phyloP scores from a whole-genome alignment of 2,888 invertebrate species.

The Sarcophaga variegata region DNA sequence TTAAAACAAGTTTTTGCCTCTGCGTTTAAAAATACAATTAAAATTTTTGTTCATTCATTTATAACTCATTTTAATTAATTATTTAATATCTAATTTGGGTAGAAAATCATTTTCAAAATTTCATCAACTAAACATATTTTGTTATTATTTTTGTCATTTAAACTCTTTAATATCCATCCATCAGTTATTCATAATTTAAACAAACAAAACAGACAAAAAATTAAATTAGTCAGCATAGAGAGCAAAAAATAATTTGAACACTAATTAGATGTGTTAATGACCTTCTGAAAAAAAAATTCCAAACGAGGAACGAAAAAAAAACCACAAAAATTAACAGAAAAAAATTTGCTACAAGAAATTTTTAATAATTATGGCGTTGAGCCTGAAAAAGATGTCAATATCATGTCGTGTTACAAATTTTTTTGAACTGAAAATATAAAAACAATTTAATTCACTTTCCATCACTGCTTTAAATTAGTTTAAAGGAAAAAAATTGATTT shows the following conservation, averaged over 20 bases:
- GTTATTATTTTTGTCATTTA: neutral
- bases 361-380: slow-evolving; percentile 18
- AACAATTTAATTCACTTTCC: too few relatives aligned
- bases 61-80: too few relatives aligned
- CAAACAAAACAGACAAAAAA: neutral
- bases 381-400: slow-evolving; percentile 50
- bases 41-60: too few relatives aligned
- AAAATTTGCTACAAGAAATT: slow-evolving; percentile 8
- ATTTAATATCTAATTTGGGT: neutral
- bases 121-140: neutral
- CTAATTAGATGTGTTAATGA: slow-evolving; percentile 53
- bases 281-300: slow-evolving; percentile 28
- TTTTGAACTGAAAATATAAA: neutral
- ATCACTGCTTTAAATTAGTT: too few relatives aligned
- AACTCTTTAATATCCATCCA: neutral
- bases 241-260: neutral
- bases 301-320: neutral
- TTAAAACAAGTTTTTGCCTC: too few relatives aligned
- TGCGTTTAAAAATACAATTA: too few relatives aligned
- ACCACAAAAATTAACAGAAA: neutral
- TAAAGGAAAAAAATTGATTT: too few relatives aligned
- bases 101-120: neutral
- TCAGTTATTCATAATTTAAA: slow-evolving; percentile 16
- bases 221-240: neutral
- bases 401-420: slow-evolving; percentile 16